phyloP scores from a whole-genome alignment of 1,140 invertebrate genomes.

The Nasonia longicornis region DNA sequence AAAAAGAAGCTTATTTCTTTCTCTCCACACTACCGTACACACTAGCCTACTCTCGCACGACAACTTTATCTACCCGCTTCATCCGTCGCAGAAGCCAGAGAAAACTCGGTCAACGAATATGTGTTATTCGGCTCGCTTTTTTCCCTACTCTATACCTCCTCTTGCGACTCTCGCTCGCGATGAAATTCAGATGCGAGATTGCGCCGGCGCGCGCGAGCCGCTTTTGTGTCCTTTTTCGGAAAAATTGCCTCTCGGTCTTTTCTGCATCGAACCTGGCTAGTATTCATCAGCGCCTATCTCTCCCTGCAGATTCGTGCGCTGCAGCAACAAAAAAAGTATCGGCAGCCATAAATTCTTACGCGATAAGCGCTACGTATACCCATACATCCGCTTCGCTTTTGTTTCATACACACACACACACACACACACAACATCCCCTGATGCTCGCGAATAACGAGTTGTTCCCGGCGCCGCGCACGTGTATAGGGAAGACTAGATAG shows the following conservation, averaged over 20 bases:
- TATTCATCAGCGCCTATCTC: not conserved
- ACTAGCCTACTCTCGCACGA: not conserved
- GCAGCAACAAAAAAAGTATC: not conserved
- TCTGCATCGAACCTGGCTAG: not conserved
- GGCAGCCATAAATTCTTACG: not conserved
- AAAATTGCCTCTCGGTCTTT: not conserved
- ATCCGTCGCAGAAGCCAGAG: conserved; percentile 6
- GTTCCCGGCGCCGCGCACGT: too few relatives aligned
- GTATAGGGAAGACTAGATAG: not conserved
- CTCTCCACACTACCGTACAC: not conserved
- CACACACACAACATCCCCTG: too few relatives aligned
- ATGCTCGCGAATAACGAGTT: too few relatives aligned
- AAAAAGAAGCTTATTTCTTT: too few relatives aligned
- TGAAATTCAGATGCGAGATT: too few relatives aligned
- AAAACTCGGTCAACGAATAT: not conserved
- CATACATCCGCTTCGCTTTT: too few relatives aligned
- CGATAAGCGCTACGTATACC: not conserved
- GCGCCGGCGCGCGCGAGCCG: too few relatives aligned
- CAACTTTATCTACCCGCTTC: not conserved
- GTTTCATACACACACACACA: too few relatives aligned
- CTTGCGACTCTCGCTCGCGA: not conserved
- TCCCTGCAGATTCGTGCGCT: not conserved
- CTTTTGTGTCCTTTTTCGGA: too few relatives aligned
- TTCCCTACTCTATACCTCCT: not conserved
- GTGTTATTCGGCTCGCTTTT: not conserved